Percentiles rank a stretch among this genome's conserved stretches.
Evolutionary conservation across 1,140 invertebrate genomes (phyloP).

Genomic region (Anagrus nilaparvatae): DNA sequence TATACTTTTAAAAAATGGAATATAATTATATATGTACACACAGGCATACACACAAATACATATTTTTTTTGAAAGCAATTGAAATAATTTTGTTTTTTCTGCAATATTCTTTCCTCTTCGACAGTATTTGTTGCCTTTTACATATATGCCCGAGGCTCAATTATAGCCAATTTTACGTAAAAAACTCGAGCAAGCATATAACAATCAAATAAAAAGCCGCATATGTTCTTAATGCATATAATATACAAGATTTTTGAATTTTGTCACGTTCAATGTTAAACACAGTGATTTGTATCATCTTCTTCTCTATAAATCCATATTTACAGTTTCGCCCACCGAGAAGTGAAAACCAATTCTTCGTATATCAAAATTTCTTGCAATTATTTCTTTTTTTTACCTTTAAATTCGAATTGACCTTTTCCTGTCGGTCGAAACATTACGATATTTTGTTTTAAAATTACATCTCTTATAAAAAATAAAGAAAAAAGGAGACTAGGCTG

Average conservation of each 20-base stretch:
- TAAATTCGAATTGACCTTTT: slow-evolving; percentile 28
- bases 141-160: slow-evolving; percentile 16
- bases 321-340: slow-evolving; percentile 17
- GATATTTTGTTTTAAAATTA: slow-evolving; percentile 39
- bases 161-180: slow-evolving; percentile 30
- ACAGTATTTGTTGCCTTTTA: background rate
- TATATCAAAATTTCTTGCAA: slow-evolving; percentile 20
- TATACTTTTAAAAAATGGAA: no score
- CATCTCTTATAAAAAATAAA: slow-evolving; percentile 20
- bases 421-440: slow-evolving; percentile 28
- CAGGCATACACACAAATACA: no score
- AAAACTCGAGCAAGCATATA: slow-evolving; percentile 27
- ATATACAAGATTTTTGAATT: slow-evolving; percentile 42
- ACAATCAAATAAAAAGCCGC: slow-evolving; percentile 26
- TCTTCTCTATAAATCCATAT: slow-evolving; percentile 24
- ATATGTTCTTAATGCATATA: no score
- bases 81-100: no score
- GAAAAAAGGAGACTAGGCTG: slow-evolving; percentile 12
- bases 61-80: no score
- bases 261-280: slow-evolving; percentile 45
- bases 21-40: no score
- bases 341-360: slow-evolving; percentile 12
- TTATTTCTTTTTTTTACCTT: slow-evolving; percentile 23
- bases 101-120: no score
- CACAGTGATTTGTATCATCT: slow-evolving; percentile 42